Evolutionary conservation across 2,888 invertebrate genomes (phyloP).

Genomic region (Stenoptilia bipunctidactyla): DNA sequence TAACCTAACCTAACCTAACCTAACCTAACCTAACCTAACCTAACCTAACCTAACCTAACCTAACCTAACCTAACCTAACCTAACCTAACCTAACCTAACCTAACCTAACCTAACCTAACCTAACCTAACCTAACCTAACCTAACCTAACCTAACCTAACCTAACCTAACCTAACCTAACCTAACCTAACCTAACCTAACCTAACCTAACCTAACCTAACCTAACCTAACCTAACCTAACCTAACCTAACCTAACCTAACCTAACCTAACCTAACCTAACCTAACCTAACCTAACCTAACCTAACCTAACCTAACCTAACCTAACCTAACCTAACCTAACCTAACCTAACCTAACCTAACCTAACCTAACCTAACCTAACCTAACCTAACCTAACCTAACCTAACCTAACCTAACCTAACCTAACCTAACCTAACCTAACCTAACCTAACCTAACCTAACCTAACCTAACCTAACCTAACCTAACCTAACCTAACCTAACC

Average conservation of each 20-base stretch:
- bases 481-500: constrained; percentile 11
- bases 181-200: constrained; percentile 11
- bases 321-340: constrained; percentile 6
- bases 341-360: constrained; percentile 6
- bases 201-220: constrained; percentile 11
- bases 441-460: constrained; percentile 11
- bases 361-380: constrained; percentile 3
- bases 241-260: constrained; percentile 11
- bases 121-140: constrained; percentile 11
- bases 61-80: constrained; percentile 10
- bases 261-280: constrained; percentile 10
- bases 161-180: constrained; percentile 11
- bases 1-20: constrained; percentile 9
- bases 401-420: constrained; percentile 11
- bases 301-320: constrained; percentile 5
- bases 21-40: constrained; percentile 9
- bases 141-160: constrained; percentile 11
- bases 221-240: constrained; percentile 11
- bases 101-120: constrained; percentile 11
- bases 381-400: constrained; percentile 5
- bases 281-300: constrained; percentile 3
- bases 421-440: constrained; percentile 11
- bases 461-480: constrained; percentile 11
- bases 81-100: constrained; percentile 11
- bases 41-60: constrained; percentile 10